Evolutionary conservation across 1,140 invertebrate species (phyloP).

Genomic region (Helicoverpa zea): DNA sequence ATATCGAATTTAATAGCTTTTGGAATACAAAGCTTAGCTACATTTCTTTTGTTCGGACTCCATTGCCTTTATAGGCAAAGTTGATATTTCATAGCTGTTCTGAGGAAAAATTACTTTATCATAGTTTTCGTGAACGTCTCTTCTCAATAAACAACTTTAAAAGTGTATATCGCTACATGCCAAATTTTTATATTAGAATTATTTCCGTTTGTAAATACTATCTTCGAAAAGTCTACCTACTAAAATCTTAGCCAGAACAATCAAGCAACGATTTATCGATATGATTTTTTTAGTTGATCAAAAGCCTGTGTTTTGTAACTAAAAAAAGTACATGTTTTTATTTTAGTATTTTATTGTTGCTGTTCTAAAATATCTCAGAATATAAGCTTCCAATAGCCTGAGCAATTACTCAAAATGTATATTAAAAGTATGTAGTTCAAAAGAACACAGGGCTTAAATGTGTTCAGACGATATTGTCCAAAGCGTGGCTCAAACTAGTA

Average conservation of each 20-base stretch:
- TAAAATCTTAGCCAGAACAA: not conserved
- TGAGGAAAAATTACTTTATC: not conserved
- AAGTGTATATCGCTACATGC: not conserved
- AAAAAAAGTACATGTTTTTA: not conserved
- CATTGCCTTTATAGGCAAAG: too few relatives aligned
- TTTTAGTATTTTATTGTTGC: not conserved
- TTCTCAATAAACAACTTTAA: not conserved
- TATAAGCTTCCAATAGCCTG: conserved; percentile 19
- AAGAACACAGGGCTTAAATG: conserved; percentile 46
- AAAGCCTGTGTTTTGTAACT: too few relatives aligned
- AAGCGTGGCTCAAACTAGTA: conserved; percentile 53
- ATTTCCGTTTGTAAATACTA: not conserved
- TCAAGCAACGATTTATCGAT: too few relatives aligned
- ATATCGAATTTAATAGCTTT: too few relatives aligned
- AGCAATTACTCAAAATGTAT: conserved; percentile 10
- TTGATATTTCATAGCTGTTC: too few relatives aligned
- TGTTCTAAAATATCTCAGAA: not conserved
- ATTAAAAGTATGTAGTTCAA: conserved; percentile 29
- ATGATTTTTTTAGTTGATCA: too few relatives aligned
- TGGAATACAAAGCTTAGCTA: too few relatives aligned
- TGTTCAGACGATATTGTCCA: conserved; percentile 55
- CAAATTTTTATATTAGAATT: not conserved
- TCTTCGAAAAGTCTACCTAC: not conserved
- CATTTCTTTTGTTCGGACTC: too few relatives aligned
- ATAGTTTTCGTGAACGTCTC: not conserved